Evolutionary conservation across 2,797 vertebrate genomes (phyloP).

Genomic region (Epinephelus coioides): DNA sequence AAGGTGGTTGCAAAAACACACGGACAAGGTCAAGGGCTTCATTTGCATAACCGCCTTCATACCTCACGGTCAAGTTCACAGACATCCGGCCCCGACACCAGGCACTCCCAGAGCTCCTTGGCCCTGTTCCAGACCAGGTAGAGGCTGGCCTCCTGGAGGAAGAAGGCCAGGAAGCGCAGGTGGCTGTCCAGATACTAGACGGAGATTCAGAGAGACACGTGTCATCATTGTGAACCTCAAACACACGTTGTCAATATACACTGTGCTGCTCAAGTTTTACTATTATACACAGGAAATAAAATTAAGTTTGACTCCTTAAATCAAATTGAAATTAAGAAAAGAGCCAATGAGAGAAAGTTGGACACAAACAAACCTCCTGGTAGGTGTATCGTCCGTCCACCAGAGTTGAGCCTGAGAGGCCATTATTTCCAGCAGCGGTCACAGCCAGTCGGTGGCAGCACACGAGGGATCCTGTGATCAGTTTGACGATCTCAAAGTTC

Average conservation of each 20-base stretch:
- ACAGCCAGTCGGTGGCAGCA: slow-evolving; percentile 96
- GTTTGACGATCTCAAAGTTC: slow-evolving; percentile 98
- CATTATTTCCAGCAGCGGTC: slow-evolving; percentile 90
- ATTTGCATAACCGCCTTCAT: slow-evolving; percentile 50
- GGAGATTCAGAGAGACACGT: slow-evolving; percentile 39
- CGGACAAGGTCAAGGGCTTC: background rate
- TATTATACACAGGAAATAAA: background rate
- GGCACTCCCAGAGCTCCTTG: slow-evolving; percentile 98
- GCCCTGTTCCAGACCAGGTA: slow-evolving; percentile 99
- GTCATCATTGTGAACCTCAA: background rate
- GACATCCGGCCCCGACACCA: slow-evolving; percentile 96
- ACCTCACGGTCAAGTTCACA: slow-evolving; percentile 98
- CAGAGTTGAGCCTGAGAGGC: slow-evolving; percentile 90
- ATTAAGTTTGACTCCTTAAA: background rate
- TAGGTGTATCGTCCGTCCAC: slow-evolving; percentile 98
- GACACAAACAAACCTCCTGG: slow-evolving; percentile 89
- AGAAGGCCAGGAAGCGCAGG: slow-evolving; percentile 99
- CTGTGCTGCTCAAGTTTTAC: background rate
- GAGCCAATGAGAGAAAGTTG: background rate
- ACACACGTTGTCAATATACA: background rate
- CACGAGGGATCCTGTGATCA: slow-evolving; percentile 96
- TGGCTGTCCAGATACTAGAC: slow-evolving; percentile 97
- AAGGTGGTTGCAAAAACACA: slow-evolving; percentile 21
- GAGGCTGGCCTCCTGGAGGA: slow-evolving; percentile 98
- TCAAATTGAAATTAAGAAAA: background rate